A percentile compares a stretch with the other conserved stretches of the same genome.
phyloP scores from a whole-genome alignment of 2,113 vertebrate genomes.

The Anser cygnoides region DNA sequence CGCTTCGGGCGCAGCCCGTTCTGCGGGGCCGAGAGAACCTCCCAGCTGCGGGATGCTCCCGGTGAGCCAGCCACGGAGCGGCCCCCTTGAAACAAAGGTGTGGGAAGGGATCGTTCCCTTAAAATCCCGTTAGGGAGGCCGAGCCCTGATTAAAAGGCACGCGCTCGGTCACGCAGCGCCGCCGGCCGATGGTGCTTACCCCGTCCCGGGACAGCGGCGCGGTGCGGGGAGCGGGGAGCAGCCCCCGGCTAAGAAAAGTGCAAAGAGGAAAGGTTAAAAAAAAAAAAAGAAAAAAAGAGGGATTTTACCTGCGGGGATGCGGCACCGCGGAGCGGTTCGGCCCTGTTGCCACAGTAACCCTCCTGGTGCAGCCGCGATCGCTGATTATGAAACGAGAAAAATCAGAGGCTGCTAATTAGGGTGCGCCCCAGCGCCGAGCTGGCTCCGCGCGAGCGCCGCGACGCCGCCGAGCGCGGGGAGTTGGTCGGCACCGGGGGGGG shows the following conservation, averaged over 20 bases:
- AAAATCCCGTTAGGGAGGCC: conserved; percentile 1
- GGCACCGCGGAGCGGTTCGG: conserved; percentile 28
- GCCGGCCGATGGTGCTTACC: conserved; percentile 30
- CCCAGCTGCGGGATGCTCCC: neutral
- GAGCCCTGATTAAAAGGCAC: conserved; percentile 1
- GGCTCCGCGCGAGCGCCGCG: conserved; percentile 32
- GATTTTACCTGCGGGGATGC: conserved; percentile 25
- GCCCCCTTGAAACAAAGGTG: conserved; percentile 35
- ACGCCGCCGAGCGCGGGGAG: neutral
- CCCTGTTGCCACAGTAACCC: conserved; percentile 72
- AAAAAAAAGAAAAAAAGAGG: too few relatives aligned
- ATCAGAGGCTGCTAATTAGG: conserved; percentile 58
- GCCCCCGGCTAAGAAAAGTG: conserved; percentile 24
- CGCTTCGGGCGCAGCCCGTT: neutral
- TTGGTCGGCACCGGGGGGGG: neutral
- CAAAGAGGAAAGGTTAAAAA: neutral
- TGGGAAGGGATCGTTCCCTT: neutral
- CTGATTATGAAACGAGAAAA: conserved; percentile 61
- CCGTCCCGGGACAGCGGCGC: conserved; percentile 7
- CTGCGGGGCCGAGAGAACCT: neutral
- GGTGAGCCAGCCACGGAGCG: rapidly evolving
- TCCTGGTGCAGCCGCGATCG: conserved; percentile 52
- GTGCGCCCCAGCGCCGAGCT: conserved; percentile 20
- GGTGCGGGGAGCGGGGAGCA: conserved; percentile 36
- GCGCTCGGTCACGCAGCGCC: conserved; percentile 25